A percentile compares a stretch with the other conserved stretches of the same genome.
Conservation (phyloP, 2,113 vertebrate genomes). For the Passer montanus region DNA sequence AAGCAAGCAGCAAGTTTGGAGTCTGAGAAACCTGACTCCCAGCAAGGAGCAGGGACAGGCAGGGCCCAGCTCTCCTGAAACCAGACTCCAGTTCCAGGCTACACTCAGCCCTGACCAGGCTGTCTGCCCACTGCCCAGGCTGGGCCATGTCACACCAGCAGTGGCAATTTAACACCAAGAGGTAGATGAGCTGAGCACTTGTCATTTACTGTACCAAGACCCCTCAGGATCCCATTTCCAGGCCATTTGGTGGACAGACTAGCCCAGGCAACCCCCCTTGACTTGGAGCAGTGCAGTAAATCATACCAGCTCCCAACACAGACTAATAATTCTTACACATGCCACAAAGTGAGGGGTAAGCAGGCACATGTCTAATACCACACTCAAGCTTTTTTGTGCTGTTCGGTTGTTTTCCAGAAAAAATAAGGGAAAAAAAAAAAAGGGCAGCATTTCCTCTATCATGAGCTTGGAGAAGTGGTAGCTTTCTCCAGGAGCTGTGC, state of each 20-base stretch:
- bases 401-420: background rate
- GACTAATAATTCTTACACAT: background rate
- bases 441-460: background rate
- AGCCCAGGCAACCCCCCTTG: background rate
- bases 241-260: background rate
- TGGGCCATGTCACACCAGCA: background rate
- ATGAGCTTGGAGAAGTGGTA: background rate
- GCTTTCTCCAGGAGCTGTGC: background rate
- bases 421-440: too few species aligned
- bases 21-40: background rate
- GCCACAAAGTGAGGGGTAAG: background rate
- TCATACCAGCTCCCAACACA: background rate
- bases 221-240: background rate
- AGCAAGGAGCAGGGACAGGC: background rate
- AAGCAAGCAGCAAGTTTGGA: background rate
- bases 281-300: background rate
- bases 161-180: background rate
- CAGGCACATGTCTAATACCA: background rate
- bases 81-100: background rate
- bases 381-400: background rate
- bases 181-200: background rate
- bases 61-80: background rate
- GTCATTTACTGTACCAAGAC: background rate
- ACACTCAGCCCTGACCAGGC: background rate
- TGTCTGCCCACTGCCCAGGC: background rate